Percentiles rank a stretch among this genome's conserved stretches.
phyloP scores from a whole-genome alignment of 2,113 vertebrate genomes.

The Climacteris rufus region DNA sequence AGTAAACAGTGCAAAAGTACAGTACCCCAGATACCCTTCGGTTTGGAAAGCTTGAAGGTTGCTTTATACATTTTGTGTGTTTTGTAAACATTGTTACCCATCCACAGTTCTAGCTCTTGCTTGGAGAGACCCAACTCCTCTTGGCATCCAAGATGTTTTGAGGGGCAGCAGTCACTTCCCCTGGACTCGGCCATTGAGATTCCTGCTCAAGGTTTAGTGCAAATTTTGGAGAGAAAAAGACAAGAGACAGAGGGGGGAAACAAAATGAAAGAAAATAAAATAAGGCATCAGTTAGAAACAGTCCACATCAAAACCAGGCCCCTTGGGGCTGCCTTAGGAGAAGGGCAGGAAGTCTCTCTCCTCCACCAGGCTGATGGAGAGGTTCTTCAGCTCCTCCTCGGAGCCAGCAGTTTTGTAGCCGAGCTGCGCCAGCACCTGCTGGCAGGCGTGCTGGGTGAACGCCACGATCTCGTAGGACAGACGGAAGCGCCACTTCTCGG shows the following conservation, averaged over 20 bases:
- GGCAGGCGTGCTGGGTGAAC: constrained; percentile 89
- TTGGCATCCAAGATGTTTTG: constrained; percentile 11
- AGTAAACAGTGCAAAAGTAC: constrained; percentile 74
- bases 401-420: constrained; percentile 88
- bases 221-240: constrained; percentile 77
- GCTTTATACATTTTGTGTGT: constrained; percentile 60
- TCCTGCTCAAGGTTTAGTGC: constrained; percentile 82
- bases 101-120: constrained; percentile 62
- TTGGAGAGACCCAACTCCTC: constrained; percentile 34
- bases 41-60: constrained; percentile 46
- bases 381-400: constrained; percentile 89
- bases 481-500: constrained; percentile 94
- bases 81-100: constrained; percentile 77
- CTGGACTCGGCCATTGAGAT: constrained; percentile 1
- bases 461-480: constrained; percentile 93
- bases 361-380: constrained; percentile 89
- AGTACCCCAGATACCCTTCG: constrained; percentile 53
- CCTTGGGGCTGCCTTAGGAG: constrained; percentile 74
- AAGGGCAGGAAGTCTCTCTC: constrained; percentile 91
- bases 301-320: constrained; percentile 76
- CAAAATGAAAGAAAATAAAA: constrained; percentile 44
- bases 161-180: constrained; percentile 23
- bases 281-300: constrained; percentile 92
- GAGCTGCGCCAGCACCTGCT: constrained; percentile 85
- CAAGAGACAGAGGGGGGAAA: neutral